A percentile compares a stretch with the other conserved stretches of the same genome.
These are phyloP conservation scores for Pyrocoelia pectoralis DNA, from an alignment of 2,888 invertebrate species.

Conservation along the genomic window DNA sequence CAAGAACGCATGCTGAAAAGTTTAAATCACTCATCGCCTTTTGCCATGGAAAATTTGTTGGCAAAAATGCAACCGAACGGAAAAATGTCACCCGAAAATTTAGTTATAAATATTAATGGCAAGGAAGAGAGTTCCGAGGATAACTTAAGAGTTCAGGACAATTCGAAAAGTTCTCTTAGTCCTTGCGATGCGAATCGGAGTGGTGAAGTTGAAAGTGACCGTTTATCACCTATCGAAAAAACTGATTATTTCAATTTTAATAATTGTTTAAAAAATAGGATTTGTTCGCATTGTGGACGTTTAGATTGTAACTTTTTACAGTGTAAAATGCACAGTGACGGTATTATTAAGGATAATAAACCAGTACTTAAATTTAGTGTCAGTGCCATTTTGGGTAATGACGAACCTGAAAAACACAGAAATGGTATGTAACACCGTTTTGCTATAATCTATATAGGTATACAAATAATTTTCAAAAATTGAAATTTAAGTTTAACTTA, in stretches of 20 bases:
- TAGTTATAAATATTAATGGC: slow-evolving; percentile 41
- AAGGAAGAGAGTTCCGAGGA: slow-evolving; percentile 28
- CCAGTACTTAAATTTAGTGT: slow-evolving; percentile 92
- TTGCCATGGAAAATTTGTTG: slow-evolving; percentile 59
- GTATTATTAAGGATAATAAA: slow-evolving; percentile 62
- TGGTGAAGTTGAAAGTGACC: slow-evolving; percentile 44
- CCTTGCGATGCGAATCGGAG: slow-evolving; percentile 32
- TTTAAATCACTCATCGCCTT: slow-evolving; percentile 55
- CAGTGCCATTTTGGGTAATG: slow-evolving; percentile 84
- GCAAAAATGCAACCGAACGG: slow-evolving; percentile 46
- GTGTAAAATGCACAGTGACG: slow-evolving; percentile 52
- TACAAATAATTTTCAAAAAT: no score
- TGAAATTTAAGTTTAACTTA: no score
- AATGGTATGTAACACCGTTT: slow-evolving; percentile 42
- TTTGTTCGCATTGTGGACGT: slow-evolving; percentile 66
- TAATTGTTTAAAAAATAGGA: slow-evolving; percentile 53
- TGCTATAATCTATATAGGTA: background rate
- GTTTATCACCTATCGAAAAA: slow-evolving; percentile 49
- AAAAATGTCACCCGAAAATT: slow-evolving; percentile 54
- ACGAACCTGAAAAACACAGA: slow-evolving; percentile 50
- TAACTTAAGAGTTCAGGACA: slow-evolving; percentile 27
- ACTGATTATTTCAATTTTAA: slow-evolving; percentile 55
- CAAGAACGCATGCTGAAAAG: slow-evolving; percentile 58
- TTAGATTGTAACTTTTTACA: slow-evolving; percentile 64
- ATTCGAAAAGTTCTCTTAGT: slow-evolving; percentile 29